A percentile compares a stretch with the other conserved stretches of the same genome.
Evolutionary conservation across 2,888 invertebrate species (phyloP).

Genomic region (Eurytoma adleriae): DNA sequence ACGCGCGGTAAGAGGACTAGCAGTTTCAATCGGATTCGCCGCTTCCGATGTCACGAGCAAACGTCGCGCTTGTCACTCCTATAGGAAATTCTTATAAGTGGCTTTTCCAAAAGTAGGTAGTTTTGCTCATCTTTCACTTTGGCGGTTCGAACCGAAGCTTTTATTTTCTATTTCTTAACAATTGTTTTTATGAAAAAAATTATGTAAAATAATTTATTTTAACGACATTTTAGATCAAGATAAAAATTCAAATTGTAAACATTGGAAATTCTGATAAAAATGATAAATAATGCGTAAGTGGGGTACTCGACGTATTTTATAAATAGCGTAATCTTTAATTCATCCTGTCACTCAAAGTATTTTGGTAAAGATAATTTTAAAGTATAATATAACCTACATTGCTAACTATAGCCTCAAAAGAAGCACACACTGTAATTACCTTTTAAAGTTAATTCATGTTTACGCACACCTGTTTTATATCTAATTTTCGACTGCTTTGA

Average conservation of each 20-base stretch:
- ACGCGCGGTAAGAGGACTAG: background rate
- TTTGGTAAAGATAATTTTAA: conserved; percentile 14
- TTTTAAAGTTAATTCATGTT: background rate
- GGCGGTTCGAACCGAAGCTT: too few relatives aligned
- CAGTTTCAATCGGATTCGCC: background rate
- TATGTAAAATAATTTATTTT: too few relatives aligned
- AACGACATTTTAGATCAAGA: background rate
- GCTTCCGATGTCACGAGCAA: background rate
- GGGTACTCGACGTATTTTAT: background rate
- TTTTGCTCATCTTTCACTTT: background rate
- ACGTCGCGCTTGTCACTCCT: background rate
- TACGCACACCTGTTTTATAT: background rate
- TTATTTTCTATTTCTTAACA: too few relatives aligned
- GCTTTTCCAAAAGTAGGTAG: background rate
- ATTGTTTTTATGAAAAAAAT: too few relatives aligned
- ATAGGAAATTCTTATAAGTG: background rate
- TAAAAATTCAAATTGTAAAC: background rate
- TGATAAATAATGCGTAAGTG: too few relatives aligned
- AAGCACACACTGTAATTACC: conserved; percentile 6
- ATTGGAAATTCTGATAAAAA: background rate
- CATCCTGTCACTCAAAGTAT: background rate
- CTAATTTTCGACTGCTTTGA: too few relatives aligned
- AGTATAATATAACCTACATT: conserved; percentile 21
- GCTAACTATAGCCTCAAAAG: conserved; percentile 21
- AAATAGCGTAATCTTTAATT: background rate